Evolutionary conservation across 2,797 vertebrate species (phyloP).

Genomic region (Margarornis squamiger): DNA sequence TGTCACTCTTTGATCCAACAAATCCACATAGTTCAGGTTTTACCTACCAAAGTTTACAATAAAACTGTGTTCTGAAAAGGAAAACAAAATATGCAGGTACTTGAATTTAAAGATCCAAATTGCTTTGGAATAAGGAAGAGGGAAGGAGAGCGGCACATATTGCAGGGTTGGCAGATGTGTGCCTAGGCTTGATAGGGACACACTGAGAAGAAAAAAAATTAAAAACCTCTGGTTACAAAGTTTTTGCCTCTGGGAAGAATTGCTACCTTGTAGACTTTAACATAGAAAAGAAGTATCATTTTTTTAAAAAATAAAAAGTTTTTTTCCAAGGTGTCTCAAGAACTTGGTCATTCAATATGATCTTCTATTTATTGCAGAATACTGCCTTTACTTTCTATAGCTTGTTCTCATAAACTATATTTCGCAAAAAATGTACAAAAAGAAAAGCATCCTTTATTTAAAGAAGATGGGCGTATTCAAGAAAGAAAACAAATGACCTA

Average conservation of each 20-base stretch:
- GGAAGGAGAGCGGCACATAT: neutral
- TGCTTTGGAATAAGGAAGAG: neutral
- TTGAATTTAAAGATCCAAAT: neutral
- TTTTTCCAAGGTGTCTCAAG: neutral
- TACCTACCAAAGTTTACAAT: neutral
- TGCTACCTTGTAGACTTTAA: neutral
- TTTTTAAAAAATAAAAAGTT: neutral
- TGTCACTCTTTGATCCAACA: neutral
- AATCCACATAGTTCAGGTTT: neutral
- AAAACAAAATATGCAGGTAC: neutral
- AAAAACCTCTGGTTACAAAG: neutral
- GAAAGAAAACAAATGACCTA: neutral
- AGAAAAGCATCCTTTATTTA: neutral
- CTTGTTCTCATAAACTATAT: neutral
- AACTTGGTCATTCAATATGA: neutral
- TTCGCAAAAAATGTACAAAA: neutral
- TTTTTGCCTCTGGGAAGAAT: neutral
- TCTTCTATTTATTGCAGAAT: neutral
- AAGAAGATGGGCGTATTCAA: neutral
- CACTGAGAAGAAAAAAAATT: neutral
- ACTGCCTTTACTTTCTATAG: neutral
- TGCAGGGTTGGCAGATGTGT: neutral
- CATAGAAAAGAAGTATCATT: neutral
- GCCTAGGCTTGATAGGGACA: neutral
- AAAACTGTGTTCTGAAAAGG: neutral